Conservation (phyloP, 2,113 vertebrate species). For the Arvicanthis niloticus region DNA sequence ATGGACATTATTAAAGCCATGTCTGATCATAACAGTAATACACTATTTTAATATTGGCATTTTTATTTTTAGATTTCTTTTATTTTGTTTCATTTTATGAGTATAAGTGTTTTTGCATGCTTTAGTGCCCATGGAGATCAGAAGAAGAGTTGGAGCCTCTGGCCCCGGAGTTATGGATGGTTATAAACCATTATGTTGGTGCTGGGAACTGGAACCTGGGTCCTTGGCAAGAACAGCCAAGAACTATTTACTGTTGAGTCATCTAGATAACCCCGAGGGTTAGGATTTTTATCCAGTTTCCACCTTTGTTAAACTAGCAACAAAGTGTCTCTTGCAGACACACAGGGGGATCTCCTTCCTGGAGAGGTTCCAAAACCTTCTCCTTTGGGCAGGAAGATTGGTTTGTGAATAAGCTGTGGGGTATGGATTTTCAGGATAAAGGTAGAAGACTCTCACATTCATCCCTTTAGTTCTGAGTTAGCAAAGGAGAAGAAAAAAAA, state of each 20-base stretch:
- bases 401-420: fast-evolving
- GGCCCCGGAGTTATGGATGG: background rate
- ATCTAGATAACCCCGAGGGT: background rate
- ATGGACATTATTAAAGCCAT: fast-evolving
- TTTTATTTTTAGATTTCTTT: background rate
- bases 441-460: background rate
- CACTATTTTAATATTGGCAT: fast-evolving
- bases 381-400: background rate
- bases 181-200: too few species aligned
- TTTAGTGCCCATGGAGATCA: background rate
- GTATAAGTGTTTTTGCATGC: background rate
- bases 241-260: too few species aligned
- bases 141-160: background rate
- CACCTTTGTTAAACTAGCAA: too few species aligned
- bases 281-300: background rate
- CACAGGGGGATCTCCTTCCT: background rate
- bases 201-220: background rate
- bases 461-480: background rate
- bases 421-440: too few species aligned
- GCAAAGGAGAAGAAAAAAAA: background rate
- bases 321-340: too few species aligned
- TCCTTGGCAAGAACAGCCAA: background rate
- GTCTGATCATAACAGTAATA: background rate
- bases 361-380: background rate
- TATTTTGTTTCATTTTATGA: background rate